Base-by-base conservation (phyloP, 2,797 vertebrate genomes). In the Halcyon leucocephala region DNA sequence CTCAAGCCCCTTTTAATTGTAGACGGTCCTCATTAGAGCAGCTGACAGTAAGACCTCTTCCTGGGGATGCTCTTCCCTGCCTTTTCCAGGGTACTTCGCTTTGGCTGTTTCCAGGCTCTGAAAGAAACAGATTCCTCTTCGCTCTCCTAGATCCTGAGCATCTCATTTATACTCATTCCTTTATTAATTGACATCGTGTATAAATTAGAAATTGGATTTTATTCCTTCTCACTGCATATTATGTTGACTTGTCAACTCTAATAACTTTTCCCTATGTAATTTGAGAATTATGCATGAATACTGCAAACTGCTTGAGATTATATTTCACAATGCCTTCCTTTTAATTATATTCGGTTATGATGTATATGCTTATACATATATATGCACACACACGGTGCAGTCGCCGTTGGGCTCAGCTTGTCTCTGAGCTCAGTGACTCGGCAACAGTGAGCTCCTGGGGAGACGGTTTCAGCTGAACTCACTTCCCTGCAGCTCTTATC, bases 181-280 rank as follows among this genome's bases (percentile, higher is more conserved):
- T 81, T 71, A 90, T 78, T 86, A 95, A 86, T 25, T 95, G 91
- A 22, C 58, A 78, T 78, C 14, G 35, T 55, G 39, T 48, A 89
- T 61, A 61, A 86, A 78, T 49, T 41, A 69, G 60, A 81, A 82
- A 54, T 25, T 7, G 20, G 67, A 25, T 10, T 90, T 88, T 94
- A 86, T 88, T 88, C 62, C 72, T 94, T 77, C 41, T 72, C 54
- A 29, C 18, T 58, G 41, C 58, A 3, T 26, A 4, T 57, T 74
- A 31, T 29, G 66, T 46, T 64, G 84, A 69, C 65, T 61, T 88
- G 77, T 83, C 93, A 86, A 16, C 65, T 71, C 84, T 46, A 72
- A 81, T 74, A 86, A 64, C 41, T 78, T 80, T 60, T 64, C 44
- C 76, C 61, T 18, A 48, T 35, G 39, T 83, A 67, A 88, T 78